Evolutionary conservation across 1,140 invertebrate genomes (phyloP), one percentile per base, ranked within the genome.

Genomic region (Trichogramma pretiosum): DNA sequence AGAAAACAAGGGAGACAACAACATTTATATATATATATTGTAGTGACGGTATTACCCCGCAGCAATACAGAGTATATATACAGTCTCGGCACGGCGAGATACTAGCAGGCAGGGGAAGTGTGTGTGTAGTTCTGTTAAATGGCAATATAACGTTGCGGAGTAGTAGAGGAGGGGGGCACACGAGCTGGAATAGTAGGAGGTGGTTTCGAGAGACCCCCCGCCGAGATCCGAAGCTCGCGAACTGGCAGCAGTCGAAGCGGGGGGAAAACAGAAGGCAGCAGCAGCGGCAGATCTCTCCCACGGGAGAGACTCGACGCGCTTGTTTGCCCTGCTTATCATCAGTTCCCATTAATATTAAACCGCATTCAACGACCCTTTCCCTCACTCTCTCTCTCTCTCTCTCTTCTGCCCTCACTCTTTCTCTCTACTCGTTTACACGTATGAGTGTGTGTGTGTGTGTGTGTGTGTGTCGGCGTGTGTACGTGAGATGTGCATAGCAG

Each of bases 251-350:
- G n/a, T n/a, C n/a, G n/a, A n/a, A n/a, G n/a, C n/a, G n/a, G n/a
- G n/a, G n/a, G n/a, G n/a, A n/a, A 21, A 69, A 72, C 70, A 72
- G 67, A 71, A 72, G 68, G 70, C 67, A 69, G 68, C n/a, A n/a
- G n/a, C n/a, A n/a, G n/a, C n/a, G 69, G 68, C 68, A 69, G 65
- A 70, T 67, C 68, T 67, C 59, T 64, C 67, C 66, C 67, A 67
- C 63, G 67, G 63, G 64, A 69, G n/a, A n/a, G 43, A 35, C 30
- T 41, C 37, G 30, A 21, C 43, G 33, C 66, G 68, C 68, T 72
- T 72, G 68, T 72, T 72, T 72, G 68, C 68, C 63, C 66, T 72
- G 68, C 69, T 72, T 72, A 72, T 72, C 69, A 70, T 70, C 69
- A 68, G 64, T 64, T 67, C 64, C 67, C 68, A 72, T 72, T 72